Conservation (phyloP, 2,113 vertebrate genomes). For the Catharus bicknelli region DNA sequence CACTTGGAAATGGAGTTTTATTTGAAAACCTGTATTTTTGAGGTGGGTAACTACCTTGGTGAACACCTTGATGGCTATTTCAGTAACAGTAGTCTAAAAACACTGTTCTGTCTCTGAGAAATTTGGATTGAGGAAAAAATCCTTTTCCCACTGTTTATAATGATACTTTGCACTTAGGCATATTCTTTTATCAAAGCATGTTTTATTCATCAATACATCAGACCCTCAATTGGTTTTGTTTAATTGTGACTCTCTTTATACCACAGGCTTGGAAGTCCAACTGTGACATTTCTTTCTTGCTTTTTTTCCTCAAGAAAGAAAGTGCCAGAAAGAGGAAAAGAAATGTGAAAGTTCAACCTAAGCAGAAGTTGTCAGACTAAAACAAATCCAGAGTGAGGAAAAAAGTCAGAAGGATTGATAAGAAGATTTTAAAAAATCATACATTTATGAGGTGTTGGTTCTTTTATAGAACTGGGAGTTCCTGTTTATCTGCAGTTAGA, state of each 20-base stretch:
- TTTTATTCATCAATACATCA: neutral
- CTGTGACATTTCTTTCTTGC: neutral
- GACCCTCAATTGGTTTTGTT: neutral
- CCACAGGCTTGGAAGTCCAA: neutral
- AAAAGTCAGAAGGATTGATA: neutral
- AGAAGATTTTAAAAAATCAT: neutral
- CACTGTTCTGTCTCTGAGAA: neutral
- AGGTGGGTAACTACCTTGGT: constrained; percentile 13
- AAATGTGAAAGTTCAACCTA: neutral
- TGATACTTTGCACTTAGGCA: neutral
- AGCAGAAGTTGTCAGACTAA: neutral
- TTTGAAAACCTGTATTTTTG: constrained; percentile 26
- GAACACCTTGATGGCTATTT: constrained; percentile 33
- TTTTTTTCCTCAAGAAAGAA: neutral
- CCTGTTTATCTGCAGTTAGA: neutral
- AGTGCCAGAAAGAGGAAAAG: neutral
- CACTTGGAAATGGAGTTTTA: neutral
- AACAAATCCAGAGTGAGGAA: neutral
- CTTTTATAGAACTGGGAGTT: neutral
- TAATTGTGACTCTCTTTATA: constrained; percentile 14
- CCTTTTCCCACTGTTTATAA: neutral
- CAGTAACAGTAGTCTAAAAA: neutral
- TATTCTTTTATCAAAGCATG: neutral
- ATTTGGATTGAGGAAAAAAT: neutral
- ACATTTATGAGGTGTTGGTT: accelerated